Base-by-base conservation (phyloP, 2,113 vertebrate species). In the Crotalus tigris region DNA sequence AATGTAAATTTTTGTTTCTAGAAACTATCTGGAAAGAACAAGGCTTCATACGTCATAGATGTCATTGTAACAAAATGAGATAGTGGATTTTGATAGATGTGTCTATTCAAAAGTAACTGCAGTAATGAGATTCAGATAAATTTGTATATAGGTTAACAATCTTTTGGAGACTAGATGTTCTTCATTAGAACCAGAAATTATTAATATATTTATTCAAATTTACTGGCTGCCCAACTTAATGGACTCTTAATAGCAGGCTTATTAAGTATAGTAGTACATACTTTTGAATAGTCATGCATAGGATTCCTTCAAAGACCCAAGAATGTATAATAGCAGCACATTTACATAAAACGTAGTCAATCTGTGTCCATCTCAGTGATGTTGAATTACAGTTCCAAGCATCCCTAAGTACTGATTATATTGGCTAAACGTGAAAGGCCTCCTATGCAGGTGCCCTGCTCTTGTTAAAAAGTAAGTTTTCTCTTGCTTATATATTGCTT, bases 1-100 rank as follows among this genome's bases (percentile, higher is more conserved):
- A 90, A 51, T 8, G 0, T 1, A 53, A 12, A 29, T 93, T 95
- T 95, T 24, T 89, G 91, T 3, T 44, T 88, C 1, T 85, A 57
- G 15, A 94, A 54, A 87, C 33, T 29, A 3, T 87, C 3, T 93
- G 33, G 89, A n/a, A 75, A 92, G 75, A 93, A 94, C 87, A 90
- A 21, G 24, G 91, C 44, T 46, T n/a, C 3, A 87, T 21, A 57
- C 0, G 51, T 39, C 10, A 59, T 23, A 33, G 87, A 49, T 89
- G 54, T 19, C 12, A 33, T 59, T 86, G 44, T 61, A 29, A 64
- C 64, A 53, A 61, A 88, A 51, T 49, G 85, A 54, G 51, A 81
- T 53, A 55, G 54, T 5, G 55, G n/a, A 85, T 21, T n/a, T 57
- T 15, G 29, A 91, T 58, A 44, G 33, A 91, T 58, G 53, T 29